Evolutionary conservation across 2,888 invertebrate genomes (phyloP).

Genomic region (Nephrotoma flavescens): DNA sequence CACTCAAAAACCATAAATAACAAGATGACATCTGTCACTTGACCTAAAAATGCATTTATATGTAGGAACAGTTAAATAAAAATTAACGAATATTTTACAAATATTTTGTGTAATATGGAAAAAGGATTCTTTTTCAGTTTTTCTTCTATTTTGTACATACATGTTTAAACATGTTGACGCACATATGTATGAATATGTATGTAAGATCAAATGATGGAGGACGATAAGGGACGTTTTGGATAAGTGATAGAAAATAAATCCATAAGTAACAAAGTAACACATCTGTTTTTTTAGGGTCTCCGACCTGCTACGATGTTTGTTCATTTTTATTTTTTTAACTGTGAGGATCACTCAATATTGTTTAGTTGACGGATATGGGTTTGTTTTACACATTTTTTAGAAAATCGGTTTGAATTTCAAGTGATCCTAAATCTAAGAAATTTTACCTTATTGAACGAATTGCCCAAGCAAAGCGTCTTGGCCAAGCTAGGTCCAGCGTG

Average conservation of each 20-base stretch:
- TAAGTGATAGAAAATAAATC: background rate
- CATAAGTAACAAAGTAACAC: background rate
- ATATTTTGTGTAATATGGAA: background rate
- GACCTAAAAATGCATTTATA: background rate
- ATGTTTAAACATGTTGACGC: background rate
- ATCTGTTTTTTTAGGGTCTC: background rate
- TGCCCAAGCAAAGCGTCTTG: no score
- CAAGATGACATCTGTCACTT: background rate
- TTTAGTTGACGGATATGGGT: no score
- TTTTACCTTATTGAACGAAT: no score
- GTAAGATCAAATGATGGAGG: background rate
- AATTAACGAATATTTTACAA: background rate
- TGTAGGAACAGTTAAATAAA: background rate
- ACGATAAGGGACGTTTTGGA: background rate
- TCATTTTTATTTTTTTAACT: no score
- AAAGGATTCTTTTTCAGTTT: background rate
- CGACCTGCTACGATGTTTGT: no score
- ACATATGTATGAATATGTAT: background rate
- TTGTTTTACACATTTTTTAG: no score
- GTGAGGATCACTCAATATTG: no score
- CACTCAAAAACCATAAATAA: background rate
- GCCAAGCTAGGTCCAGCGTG: no score
- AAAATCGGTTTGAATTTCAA: no score
- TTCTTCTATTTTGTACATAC: background rate
- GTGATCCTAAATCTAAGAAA: no score